Percentiles rank a stretch among this genome's conserved stretches.
Conservation (phyloP, 2,888 invertebrate species). For the Limnephilus lunatus region DNA sequence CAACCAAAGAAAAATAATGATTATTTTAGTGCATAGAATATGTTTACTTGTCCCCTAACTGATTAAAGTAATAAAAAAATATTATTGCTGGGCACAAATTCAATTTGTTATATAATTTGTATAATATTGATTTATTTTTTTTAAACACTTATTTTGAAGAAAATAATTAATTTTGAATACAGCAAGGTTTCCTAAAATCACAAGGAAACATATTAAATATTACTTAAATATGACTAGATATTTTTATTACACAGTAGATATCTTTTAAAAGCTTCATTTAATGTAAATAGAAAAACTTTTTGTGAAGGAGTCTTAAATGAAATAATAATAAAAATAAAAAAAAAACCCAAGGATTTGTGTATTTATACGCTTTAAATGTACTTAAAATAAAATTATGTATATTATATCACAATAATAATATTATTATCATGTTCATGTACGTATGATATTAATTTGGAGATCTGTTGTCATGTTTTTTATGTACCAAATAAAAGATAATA, state of each 20-base stretch:
- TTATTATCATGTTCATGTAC: conserved; percentile 6
- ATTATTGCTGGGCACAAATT: background rate
- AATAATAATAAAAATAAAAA: background rate
- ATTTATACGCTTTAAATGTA: conserved; percentile 55
- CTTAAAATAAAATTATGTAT: conserved; percentile 50
- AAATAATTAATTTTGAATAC: background rate
- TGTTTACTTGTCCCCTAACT: background rate
- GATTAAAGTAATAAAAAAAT: background rate
- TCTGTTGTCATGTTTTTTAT: conserved; percentile 42
- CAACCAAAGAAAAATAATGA: background rate
- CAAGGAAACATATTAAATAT: background rate
- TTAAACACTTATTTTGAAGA: background rate
- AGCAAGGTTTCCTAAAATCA: background rate
- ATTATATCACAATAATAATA: background rate
- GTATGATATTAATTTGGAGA: conserved; percentile 34
- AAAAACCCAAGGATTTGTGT: conserved; percentile 21
- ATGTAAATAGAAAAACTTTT: background rate
- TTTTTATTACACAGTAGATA: background rate
- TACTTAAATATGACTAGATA: background rate
- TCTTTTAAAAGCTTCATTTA: background rate
- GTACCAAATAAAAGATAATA: conserved; percentile 44
- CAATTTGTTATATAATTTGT: background rate
- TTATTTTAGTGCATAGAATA: background rate
- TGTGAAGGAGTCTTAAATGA: background rate
- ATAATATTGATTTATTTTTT: background rate